Evolutionary conservation across 2,797 vertebrate genomes (phyloP).

Genomic region (Clamator glandarius): DNA sequence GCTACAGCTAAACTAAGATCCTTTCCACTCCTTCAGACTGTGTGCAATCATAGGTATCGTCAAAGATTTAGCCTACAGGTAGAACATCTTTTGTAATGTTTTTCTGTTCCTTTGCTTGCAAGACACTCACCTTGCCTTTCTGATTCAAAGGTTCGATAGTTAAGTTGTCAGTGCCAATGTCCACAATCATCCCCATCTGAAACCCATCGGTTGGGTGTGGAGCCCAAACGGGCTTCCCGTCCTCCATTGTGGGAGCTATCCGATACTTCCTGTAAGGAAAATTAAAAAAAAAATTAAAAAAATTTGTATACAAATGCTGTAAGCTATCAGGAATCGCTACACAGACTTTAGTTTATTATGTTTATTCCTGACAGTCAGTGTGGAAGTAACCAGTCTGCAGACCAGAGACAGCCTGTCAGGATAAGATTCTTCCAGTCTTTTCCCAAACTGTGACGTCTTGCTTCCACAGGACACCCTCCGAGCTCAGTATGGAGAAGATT

Average conservation of each 20-base stretch:
- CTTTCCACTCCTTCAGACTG: not conserved
- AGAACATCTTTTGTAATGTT: not conserved
- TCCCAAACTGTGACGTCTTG: fast-evolving
- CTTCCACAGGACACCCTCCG: not conserved
- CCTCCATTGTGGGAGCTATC: constrained; percentile 86
- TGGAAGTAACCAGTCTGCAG: not conserved
- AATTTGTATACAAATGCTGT: not conserved
- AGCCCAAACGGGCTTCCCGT: constrained; percentile 97
- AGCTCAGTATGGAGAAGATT: not conserved
- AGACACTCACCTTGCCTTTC: constrained; percentile 89
- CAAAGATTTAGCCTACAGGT: not conserved
- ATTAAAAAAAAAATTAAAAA: not conserved
- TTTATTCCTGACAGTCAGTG: not conserved
- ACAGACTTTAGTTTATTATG: not conserved
- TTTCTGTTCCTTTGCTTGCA: not conserved
- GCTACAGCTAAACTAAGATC: not conserved
- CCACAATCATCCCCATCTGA: constrained; percentile 96
- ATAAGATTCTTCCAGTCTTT: not conserved
- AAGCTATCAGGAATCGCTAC: not conserved
- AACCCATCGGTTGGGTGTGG: constrained; percentile 95
- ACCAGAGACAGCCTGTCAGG: not conserved
- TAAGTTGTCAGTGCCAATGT: constrained; percentile 92
- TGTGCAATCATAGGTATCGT: fast-evolving
- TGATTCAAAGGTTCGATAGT: constrained; percentile 91
- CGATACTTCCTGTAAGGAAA: constrained; percentile 69